Evolutionary conservation across 1,140 invertebrate genomes (phyloP).

Genomic region (Macrotrachela quadricornifera): DNA sequence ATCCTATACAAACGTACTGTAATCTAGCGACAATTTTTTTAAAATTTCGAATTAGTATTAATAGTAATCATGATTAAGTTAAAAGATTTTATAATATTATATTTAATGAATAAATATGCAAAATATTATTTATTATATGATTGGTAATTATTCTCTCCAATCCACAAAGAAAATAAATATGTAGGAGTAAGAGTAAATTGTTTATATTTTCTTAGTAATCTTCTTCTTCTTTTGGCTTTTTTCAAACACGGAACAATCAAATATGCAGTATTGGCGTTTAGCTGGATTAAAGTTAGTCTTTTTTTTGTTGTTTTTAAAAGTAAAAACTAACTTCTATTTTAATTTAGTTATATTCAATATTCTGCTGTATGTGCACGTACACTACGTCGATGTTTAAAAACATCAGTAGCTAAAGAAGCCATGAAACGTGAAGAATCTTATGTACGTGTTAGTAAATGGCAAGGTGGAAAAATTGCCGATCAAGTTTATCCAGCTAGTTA

Average conservation of each 20-base stretch:
- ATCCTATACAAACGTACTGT: too few species aligned
- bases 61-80: too few species aligned
- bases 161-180: too few species aligned
- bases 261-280: constrained; percentile 9
- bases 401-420: constrained; percentile 47
- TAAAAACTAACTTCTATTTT: background rate
- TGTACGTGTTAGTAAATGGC: constrained; percentile 60
- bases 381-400: constrained; percentile 51
- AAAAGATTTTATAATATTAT: too few species aligned
- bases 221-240: too few species aligned
- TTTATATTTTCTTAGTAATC: too few species aligned
- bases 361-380: constrained; percentile 64
- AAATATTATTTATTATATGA: too few species aligned
- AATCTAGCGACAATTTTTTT: too few species aligned
- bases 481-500: constrained; percentile 16
- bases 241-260: background rate
- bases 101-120: too few species aligned
- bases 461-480: constrained; percentile 58
- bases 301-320: background rate
- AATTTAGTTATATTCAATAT: constrained; percentile 68
- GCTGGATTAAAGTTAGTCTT: constrained; percentile 8
- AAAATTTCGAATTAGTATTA: too few species aligned
- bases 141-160: too few species aligned
- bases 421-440: constrained; percentile 47
- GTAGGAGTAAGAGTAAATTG: too few species aligned